phyloP scores from a whole-genome alignment of 2,113 vertebrate genomes.

The Phasianus colchicus region DNA sequence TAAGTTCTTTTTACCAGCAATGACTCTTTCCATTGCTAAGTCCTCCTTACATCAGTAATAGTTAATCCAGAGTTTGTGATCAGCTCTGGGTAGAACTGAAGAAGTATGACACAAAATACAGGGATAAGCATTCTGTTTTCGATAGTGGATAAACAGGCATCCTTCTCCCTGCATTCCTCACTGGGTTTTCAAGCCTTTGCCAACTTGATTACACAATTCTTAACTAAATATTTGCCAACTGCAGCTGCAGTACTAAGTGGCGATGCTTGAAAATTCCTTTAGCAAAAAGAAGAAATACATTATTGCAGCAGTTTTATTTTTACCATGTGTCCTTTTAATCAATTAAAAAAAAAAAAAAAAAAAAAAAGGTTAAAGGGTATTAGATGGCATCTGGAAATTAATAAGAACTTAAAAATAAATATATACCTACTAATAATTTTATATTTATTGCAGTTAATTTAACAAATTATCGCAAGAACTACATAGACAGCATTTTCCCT shows the following conservation, averaged over 20 bases:
- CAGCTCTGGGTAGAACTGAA: background rate
- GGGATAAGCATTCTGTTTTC: constrained; percentile 47
- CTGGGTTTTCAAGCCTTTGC: background rate
- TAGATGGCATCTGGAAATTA: constrained; percentile 35
- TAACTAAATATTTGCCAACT: constrained; percentile 73
- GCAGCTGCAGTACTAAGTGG: constrained; percentile 18
- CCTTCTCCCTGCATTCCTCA: constrained; percentile 11
- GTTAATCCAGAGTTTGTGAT: background rate
- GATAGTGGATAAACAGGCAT: constrained; percentile 34
- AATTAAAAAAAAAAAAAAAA: background rate
- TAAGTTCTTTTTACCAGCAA: background rate
- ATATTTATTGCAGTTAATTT: constrained; percentile 83
- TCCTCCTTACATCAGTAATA: background rate
- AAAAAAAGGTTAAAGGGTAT: constrained; percentile 50
- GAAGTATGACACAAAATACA: background rate
- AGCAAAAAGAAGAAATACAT: constrained; percentile 20
- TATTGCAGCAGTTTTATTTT: constrained; percentile 9
- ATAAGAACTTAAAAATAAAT: constrained; percentile 60
- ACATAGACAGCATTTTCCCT: constrained; percentile 80
- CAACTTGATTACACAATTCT: constrained; percentile 54
- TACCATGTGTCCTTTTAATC: constrained; percentile 20
- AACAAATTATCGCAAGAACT: constrained; percentile 80
- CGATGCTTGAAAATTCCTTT: constrained; percentile 45
- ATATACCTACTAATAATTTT: constrained; percentile 75
- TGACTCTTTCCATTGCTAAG: background rate